Base-by-base conservation (phyloP, 2,113 vertebrate genomes). In the Sciurus niger region DNA sequence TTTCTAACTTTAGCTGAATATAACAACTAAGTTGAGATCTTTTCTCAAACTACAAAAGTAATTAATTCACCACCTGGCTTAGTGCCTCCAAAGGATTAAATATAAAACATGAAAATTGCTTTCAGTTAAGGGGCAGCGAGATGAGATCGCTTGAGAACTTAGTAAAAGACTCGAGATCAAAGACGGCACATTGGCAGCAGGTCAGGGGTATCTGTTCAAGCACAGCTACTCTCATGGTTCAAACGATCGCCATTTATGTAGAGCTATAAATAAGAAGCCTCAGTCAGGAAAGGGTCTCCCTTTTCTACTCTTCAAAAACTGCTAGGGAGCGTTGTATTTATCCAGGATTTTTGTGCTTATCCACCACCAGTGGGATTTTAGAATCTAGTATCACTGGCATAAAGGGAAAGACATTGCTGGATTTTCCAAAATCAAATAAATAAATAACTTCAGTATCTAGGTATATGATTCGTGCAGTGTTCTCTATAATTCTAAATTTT, bases 21-120 rank as follows among this genome's bases (percentile, higher is more conserved):
- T 96, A 92, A 96, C 86, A 97, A 82, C 85, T 34, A 84, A 90
- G 94, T 85, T 95, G 87, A 84, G 80, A 95, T 93, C 74, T 96
- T 97, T 95, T 95, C 95, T 97, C 86, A 95, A 88, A 67, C 87
- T 96, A 78, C 80, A 58, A 88, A 96, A 93, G 95, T 92, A 96
- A 96, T 97, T 97, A 98, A 97, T 93, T 96, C 92, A 92, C 92
- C 97, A 97, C 92, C 96, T 98, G 98, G 98, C 97, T 96, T 89
- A 83, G 43, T 22, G 96, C 95, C 92, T 95, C 96, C 18, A 78
- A 92, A 96, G 97, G 89, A 97, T 98, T 98, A 97, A 96, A 97
- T 92, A 96, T 96, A 97, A 98, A 97, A 98, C 95, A 92, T 65
- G 93, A 95, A 98, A 97, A 96, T 97, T 95, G 95, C 97, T 96